Conservation (phyloP, 2,888 invertebrate genomes). For the Cantharis flavilabris region DNA sequence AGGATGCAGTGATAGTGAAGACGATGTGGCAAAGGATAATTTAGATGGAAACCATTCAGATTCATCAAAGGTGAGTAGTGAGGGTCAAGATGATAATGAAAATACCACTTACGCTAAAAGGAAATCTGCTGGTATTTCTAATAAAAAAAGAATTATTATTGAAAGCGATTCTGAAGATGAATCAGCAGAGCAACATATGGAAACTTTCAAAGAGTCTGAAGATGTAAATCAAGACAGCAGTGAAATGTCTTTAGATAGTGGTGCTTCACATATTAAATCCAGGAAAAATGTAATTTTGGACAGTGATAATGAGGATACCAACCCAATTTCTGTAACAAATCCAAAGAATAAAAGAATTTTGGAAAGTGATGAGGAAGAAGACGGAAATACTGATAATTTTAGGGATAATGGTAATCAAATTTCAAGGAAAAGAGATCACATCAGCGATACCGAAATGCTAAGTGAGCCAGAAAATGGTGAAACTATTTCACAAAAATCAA, state of each 20-base stretch:
- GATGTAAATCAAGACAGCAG: background rate
- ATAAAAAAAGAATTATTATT: background rate
- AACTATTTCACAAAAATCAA: background rate
- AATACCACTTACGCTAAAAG: no score
- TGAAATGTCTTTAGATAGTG: background rate
- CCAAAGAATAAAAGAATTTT: background rate
- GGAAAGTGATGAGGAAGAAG: background rate
- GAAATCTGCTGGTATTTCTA: background rate
- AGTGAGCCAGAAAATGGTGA: background rate
- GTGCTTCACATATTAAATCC: background rate
- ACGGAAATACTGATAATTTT: background rate
- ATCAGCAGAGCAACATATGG: background rate
- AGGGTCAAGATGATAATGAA: no score
- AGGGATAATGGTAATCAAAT: background rate
- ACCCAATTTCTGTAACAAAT: background rate
- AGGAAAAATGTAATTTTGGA: background rate
- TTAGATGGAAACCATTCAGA: background rate
- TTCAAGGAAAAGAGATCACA: background rate
- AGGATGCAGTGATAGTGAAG: constrained; percentile 25
- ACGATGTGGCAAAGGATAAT: background rate
- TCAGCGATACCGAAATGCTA: background rate
- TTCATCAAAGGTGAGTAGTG: background rate
- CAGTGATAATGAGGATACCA: background rate
- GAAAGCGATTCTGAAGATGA: background rate
- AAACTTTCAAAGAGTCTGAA: background rate